Percentiles rank a stretch among this genome's conserved stretches.
These are phyloP conservation scores for Enteromius anoplus DNA, from an alignment of 2,797 vertebrate species.

Conservation along the genomic window DNA sequence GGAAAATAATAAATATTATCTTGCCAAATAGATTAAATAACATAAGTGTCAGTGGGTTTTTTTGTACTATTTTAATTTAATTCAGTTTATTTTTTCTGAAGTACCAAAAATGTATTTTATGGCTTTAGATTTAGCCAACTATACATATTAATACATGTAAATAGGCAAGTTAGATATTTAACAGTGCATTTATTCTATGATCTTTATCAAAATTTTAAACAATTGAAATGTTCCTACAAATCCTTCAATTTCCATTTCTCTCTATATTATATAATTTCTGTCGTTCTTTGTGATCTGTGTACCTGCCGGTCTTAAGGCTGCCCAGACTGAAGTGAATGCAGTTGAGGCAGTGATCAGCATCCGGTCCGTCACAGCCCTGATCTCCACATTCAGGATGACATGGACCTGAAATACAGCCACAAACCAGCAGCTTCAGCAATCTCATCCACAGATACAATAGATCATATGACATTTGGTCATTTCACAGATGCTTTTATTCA, in stretches of 20 bases:
- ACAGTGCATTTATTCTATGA: too few species aligned
- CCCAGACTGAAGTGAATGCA: conserved; percentile 90
- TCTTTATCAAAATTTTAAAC: too few species aligned
- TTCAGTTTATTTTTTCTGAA: too few species aligned
- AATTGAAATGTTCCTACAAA: neutral
- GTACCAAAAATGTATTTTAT: too few species aligned
- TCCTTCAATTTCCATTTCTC: neutral
- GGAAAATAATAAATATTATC: neutral
- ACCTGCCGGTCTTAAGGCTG: conserved; percentile 84
- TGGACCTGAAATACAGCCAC: conserved; percentile 68
- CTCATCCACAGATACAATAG: neutral
- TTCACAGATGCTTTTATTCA: neutral
- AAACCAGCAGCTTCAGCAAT: neutral
- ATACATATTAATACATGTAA: too few species aligned
- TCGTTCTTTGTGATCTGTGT: neutral
- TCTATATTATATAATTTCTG: neutral
- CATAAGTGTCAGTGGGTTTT: too few species aligned
- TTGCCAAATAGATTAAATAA: too few species aligned
- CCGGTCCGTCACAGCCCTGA: conserved; percentile 87
- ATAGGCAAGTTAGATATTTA: too few species aligned
- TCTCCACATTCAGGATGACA: conserved; percentile 88
- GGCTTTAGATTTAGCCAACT: too few species aligned
- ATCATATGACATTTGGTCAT: neutral
- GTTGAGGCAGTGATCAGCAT: conserved; percentile 85
- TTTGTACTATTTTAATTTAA: too few species aligned